A percentile compares a stretch with the other conserved stretches of the same genome.
phyloP scores from a whole-genome alignment of 2,888 invertebrate genomes.

The Drosophila mimica region DNA sequence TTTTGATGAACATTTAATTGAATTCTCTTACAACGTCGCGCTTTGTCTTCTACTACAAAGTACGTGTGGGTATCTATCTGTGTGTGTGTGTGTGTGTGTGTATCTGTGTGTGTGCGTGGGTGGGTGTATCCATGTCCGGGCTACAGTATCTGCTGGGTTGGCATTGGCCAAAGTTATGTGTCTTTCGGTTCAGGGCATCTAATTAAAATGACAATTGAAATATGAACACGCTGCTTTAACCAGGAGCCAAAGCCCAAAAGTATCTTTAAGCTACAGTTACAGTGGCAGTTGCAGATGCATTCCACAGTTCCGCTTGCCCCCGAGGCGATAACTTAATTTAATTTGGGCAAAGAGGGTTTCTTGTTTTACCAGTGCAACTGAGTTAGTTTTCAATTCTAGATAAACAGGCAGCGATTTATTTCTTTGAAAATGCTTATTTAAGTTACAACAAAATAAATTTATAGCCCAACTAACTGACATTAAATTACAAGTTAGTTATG shows the following conservation, averaged over 20 bases:
- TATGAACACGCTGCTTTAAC: slow-evolving; percentile 44
- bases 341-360: background rate
- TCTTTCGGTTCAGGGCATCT: slow-evolving; percentile 59
- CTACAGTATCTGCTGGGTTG: slow-evolving; percentile 35
- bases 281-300: slow-evolving; percentile 2
- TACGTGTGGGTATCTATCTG: background rate
- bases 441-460: background rate
- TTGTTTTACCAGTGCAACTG: background rate
- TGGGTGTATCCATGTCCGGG: background rate
- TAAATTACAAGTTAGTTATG: background rate
- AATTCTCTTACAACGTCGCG: slow-evolving; percentile 63
- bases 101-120: background rate
- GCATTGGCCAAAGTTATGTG: slow-evolving; percentile 61
- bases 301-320: background rate
- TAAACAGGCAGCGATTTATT: background rate
- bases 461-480: background rate
- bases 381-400: background rate
- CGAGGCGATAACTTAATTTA: background rate
- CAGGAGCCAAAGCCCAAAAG: slow-evolving; percentile 17
- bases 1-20: slow-evolving; percentile 80
- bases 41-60: slow-evolving; percentile 49
- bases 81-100: slow-evolving; percentile 2
- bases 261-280: slow-evolving; percentile 33
- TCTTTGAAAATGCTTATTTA: background rate
- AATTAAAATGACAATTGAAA: slow-evolving; percentile 75